Conservation (phyloP, 1,140 invertebrate species). For the Magallana angulata region DNA sequence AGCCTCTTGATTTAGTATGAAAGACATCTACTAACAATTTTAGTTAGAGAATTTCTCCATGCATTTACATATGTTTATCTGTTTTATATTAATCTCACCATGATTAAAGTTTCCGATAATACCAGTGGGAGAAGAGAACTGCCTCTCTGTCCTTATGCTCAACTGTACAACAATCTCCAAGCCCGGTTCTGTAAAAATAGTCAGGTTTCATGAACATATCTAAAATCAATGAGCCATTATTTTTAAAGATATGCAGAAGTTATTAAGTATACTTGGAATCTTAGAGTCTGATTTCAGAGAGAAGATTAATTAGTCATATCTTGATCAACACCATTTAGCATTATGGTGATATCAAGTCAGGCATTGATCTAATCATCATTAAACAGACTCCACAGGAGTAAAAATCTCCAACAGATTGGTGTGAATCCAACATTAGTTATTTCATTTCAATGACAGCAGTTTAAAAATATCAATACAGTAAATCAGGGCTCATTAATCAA, state of each 20-base stretch:
- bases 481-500: too few relatives aligned
- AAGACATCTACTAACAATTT: too few relatives aligned
- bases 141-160: conserved; percentile 69
- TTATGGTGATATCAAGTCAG: conserved; percentile 29
- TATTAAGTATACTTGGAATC: background rate
- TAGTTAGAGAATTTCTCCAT: too few relatives aligned
- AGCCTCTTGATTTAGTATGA: too few relatives aligned
- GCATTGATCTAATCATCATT: conserved; percentile 28
- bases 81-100: conserved; percentile 60
- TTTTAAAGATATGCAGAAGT: too few relatives aligned
- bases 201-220: too few relatives aligned
- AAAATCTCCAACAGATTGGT: background rate
- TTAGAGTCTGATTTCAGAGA: conserved; percentile 1
- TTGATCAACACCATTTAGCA: conserved; percentile 7
- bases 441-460: too few relatives aligned
- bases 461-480: too few relatives aligned
- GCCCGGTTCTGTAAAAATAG: conserved; percentile 68
- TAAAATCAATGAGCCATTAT: too few relatives aligned
- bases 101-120: conserved; percentile 75
- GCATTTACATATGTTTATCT: background rate
- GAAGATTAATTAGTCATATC: conserved; percentile 24
- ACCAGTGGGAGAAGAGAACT: conserved; percentile 75
- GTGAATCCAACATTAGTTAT: too few relatives aligned
- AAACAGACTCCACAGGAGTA: background rate
- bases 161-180: conserved; percentile 74